Conservation (phyloP, 1,140 invertebrate species). For the Musca domestica region DNA sequence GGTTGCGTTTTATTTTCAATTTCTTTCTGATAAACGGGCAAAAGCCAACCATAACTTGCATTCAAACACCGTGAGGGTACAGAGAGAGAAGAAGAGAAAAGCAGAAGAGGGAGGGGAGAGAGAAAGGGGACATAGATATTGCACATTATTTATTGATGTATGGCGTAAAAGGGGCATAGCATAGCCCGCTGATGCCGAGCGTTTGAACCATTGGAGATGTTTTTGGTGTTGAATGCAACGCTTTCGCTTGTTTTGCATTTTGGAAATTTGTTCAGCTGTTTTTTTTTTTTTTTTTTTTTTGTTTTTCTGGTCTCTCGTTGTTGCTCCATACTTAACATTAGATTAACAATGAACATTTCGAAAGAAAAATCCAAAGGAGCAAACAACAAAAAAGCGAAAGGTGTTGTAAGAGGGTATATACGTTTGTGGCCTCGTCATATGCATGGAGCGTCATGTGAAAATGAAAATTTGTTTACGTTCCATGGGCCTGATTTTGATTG, state of each 20-base stretch:
- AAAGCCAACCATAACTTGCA: too few species aligned
- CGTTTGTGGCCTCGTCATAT: background rate
- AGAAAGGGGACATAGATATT: slow-evolving; percentile 5
- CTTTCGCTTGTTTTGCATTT: slow-evolving; percentile 3
- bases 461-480: background rate
- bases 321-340: too few species aligned
- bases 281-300: background rate
- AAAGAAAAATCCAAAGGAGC: too few species aligned
- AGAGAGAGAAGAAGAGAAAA: too few species aligned
- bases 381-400: slow-evolving; percentile 1
- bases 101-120: too few species aligned
- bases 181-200: too few species aligned
- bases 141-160: slow-evolving; percentile 13
- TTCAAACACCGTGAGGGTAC: too few species aligned
- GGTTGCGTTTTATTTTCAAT: slow-evolving; percentile 7
- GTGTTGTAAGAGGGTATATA: background rate
- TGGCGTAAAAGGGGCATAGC: background rate
- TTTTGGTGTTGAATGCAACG: slow-evolving; percentile 5
- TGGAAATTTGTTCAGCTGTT: slow-evolving; percentile 1
- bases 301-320: background rate
- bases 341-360: too few species aligned
- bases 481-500: too few species aligned
- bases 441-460: background rate
- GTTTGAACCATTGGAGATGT: too few species aligned
- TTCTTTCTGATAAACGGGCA: background rate